Evolutionary conservation across 2,113 vertebrate genomes (phyloP).

Genomic region (Odobenus rosmarus): DNA sequence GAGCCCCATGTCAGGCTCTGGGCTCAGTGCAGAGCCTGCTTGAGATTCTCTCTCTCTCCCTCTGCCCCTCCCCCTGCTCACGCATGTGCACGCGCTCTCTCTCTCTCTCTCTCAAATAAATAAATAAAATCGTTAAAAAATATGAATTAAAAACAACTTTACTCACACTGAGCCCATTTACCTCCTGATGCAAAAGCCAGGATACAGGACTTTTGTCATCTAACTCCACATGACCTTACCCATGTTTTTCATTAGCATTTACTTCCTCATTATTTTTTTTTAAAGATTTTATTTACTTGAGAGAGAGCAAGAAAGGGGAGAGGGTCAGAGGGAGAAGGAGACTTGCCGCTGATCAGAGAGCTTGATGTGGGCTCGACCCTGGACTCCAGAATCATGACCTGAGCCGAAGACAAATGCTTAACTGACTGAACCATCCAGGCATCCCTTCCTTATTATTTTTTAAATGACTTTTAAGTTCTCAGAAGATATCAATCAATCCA

Average conservation of each 20-base stretch:
- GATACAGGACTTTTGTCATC: neutral
- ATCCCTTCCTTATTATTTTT: neutral
- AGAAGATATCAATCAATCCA: neutral
- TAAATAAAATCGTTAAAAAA: neutral
- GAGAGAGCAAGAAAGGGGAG: neutral
- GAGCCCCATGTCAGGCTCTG: neutral
- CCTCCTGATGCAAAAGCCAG: neutral
- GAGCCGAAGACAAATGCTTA: neutral
- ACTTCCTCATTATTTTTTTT: neutral
- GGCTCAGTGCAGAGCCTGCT: neutral
- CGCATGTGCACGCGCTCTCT: fast-evolving
- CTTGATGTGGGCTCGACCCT: too few relatives aligned
- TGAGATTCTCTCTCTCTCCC: neutral
- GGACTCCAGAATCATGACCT: neutral
- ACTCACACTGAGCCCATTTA: neutral
- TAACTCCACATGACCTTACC: neutral
- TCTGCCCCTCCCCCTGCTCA: too few relatives aligned
- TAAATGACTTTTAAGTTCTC: neutral
- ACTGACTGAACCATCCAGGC: too few relatives aligned
- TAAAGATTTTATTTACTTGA: neutral
- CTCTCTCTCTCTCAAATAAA: too few relatives aligned
- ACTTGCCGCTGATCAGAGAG: fast-evolving
- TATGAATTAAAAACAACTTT: neutral
- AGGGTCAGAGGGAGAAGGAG: neutral
- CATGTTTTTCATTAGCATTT: neutral